phyloP scores from a whole-genome alignment of 2,888 invertebrate species.

The Cerceris rybyensis region DNA sequence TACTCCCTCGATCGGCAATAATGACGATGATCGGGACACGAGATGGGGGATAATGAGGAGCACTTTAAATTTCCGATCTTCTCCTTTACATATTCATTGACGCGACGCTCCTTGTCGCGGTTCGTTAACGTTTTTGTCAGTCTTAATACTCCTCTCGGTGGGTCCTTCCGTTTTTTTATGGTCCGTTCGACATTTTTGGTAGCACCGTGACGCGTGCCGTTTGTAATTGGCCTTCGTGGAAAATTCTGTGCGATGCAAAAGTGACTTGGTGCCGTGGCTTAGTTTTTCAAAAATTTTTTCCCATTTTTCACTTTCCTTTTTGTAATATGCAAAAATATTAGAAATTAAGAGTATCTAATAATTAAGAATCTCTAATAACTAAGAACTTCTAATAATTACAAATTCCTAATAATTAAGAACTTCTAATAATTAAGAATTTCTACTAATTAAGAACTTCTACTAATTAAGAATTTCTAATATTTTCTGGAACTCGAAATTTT shows the following conservation, averaged over 20 bases:
- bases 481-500: no score
- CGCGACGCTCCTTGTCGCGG: background rate
- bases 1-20: constrained; percentile 41
- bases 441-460: no score
- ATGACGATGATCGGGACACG: constrained; percentile 28
- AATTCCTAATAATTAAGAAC: no score
- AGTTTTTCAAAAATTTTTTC: background rate
- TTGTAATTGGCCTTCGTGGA: background rate
- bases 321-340: no score
- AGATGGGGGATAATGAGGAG: constrained; percentile 41
- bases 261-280: no score
- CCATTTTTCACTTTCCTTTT: background rate
- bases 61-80: constrained; percentile 24
- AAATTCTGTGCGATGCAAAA: background rate
- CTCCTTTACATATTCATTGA: constrained; percentile 49
- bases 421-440: no score
- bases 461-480: no score
- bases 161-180: background rate
- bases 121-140: constrained; percentile 28
- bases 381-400: no score
- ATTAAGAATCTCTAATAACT: no score
- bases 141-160: background rate
- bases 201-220: constrained; percentile 13
- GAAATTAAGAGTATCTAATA: no score
- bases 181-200: background rate